These are phyloP conservation scores for Electrophaes corylata DNA, from an alignment of 2,888 invertebrate genomes.

Conservation along the genomic window DNA sequence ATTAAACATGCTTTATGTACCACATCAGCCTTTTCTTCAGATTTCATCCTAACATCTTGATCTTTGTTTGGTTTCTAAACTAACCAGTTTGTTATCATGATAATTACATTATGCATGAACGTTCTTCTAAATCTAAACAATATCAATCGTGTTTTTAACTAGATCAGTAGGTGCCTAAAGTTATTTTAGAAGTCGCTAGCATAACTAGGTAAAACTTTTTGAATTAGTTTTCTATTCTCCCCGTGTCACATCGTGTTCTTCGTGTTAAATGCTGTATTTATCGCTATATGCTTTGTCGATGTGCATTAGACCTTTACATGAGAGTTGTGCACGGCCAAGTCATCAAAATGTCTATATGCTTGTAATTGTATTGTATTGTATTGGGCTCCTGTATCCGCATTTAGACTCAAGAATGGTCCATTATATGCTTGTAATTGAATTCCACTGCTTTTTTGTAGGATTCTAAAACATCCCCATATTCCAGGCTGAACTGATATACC, in stretches of 20 bases:
- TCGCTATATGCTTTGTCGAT: constrained; percentile 5
- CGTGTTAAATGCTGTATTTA: constrained; percentile 11
- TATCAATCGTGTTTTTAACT: constrained; percentile 30
- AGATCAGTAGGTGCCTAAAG: constrained; percentile 21
- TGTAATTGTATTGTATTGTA: neutral
- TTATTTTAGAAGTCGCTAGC: constrained; percentile 19
- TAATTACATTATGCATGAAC: constrained; percentile 33
- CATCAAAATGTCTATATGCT: neutral
- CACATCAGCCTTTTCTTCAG: constrained; percentile 1
- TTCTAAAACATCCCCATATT: constrained; percentile 37
- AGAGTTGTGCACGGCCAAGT: neutral
- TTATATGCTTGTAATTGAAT: neutral
- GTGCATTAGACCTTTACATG: neutral
- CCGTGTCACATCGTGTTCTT: neutral
- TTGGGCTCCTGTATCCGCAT: too few relatives aligned
- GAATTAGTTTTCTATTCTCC: constrained; percentile 1
- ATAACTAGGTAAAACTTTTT: constrained; percentile 3
- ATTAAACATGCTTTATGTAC: constrained; percentile 1
- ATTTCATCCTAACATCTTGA: constrained; percentile 10
- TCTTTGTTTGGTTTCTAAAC: constrained; percentile 13
- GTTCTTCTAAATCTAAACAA: constrained; percentile 27
- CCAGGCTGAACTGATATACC: constrained; percentile 78
- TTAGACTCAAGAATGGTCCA: too few relatives aligned
- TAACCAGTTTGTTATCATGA: constrained; percentile 28
- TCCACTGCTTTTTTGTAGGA: neutral